A percentile compares a stretch with the other conserved stretches of the same genome.
Evolutionary conservation across 2,797 vertebrate genomes (phyloP).

Genomic region (Eospalax fontanierii): DNA sequence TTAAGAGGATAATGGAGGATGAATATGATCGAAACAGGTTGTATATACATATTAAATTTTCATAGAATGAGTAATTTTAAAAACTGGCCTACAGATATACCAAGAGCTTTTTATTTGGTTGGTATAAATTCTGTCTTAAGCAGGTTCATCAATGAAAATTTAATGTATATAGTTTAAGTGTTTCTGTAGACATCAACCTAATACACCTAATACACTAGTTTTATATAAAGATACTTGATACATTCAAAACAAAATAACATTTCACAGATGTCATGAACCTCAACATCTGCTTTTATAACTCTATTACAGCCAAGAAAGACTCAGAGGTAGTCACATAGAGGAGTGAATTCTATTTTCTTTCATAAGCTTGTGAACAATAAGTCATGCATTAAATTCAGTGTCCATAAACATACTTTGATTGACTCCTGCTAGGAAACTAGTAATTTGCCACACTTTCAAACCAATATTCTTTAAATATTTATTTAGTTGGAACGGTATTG

Average conservation of each 20-base stretch:
- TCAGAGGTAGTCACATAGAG: not conserved
- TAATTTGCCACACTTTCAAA: conserved; percentile 48
- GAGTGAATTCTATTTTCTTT: conserved; percentile 3
- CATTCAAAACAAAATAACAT: not conserved
- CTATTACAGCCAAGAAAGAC: not conserved
- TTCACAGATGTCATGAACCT: not conserved
- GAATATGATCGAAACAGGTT: not conserved
- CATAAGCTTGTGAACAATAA: conserved; percentile 22
- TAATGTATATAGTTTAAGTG: not conserved
- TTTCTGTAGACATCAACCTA: not conserved
- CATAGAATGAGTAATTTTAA: not conserved
- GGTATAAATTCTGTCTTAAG: not conserved
- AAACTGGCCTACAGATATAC: not conserved
- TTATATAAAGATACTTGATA: not conserved
- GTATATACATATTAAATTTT: not conserved
- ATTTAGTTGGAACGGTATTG: not conserved
- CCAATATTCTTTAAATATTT: conserved; percentile 27
- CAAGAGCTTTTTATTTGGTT: not conserved
- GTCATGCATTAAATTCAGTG: conserved; percentile 11
- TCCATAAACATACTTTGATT: not conserved
- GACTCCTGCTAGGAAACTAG: not conserved
- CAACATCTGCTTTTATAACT: conserved; percentile 1
- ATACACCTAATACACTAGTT: not conserved
- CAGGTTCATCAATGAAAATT: not conserved
- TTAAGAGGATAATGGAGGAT: not conserved